A percentile compares a stretch with the other conserved stretches of the same genome.
Evolutionary conservation across 2,888 invertebrate species (phyloP).

Genomic region (Allacma fusca): DNA sequence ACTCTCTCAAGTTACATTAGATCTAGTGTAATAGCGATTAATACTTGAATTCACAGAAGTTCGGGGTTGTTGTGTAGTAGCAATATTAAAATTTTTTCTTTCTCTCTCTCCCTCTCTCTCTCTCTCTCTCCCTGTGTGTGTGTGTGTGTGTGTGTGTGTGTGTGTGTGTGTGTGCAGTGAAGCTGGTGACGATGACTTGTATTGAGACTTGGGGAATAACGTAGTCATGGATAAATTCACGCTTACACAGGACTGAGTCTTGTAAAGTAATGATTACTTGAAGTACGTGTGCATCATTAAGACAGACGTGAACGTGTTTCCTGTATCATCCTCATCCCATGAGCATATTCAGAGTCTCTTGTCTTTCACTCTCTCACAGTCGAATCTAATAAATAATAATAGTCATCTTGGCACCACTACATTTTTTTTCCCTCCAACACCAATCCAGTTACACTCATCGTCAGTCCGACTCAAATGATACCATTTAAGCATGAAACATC

Average conservation of each 20-base stretch:
- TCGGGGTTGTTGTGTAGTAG: too few relatives aligned
- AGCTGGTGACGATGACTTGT: constrained; percentile 7
- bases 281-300: constrained; percentile 47
- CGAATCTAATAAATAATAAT: constrained; percentile 41
- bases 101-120: too few relatives aligned
- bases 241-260: constrained; percentile 36
- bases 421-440: not conserved
- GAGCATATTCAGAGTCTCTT: not conserved
- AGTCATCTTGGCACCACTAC: constrained; percentile 39
- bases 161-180: not conserved
- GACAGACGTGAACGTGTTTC: constrained; percentile 45
- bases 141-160: not conserved
- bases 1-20: too few relatives aligned
- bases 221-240: constrained; percentile 29
- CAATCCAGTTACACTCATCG: not conserved
- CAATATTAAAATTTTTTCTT: too few relatives aligned
- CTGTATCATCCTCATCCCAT: constrained; percentile 35
- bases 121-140: too few relatives aligned
- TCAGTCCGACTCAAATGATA: not conserved
- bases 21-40: too few relatives aligned
- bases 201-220: not conserved
- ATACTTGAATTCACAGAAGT: too few relatives aligned
- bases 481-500: constrained; percentile 12
- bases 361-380: constrained; percentile 8
- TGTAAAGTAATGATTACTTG: constrained; percentile 28